Base-by-base conservation (phyloP, 2,888 invertebrate species). In the Calameuta filiformis region DNA sequence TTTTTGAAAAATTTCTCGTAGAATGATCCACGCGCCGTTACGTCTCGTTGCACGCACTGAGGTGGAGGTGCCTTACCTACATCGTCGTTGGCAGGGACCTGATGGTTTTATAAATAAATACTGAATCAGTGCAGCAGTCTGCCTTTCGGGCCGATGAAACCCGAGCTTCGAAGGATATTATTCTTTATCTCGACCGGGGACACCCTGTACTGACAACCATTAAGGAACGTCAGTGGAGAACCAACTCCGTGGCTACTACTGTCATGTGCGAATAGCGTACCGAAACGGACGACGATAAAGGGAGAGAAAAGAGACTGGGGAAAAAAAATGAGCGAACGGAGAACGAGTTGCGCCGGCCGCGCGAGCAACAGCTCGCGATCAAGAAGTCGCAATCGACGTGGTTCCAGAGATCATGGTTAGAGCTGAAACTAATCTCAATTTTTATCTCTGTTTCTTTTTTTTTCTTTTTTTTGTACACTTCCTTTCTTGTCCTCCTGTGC, bases 71-170 rank as follows among this genome's bases (percentile, higher is more conserved):
- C 34, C 71, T 71, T 34, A 82, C 77, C 79, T 80, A 80, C 79
- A 84, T 84, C 82, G 80, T 83, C 82, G 86, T 87, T 88, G 88
- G 89, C 89, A 87, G 83, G 84, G 87, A 84, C 87, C 85, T 87
- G 86, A 85, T 86, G 84, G 84, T 85, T 87, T 88, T 89, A 89
- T 90, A 90, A 90, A 90, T 89, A 90, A 90, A 86, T 88, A 86
- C 85, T 88, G 89, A 89, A 87, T 90, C 89, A 88, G 89, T 88
- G 87, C 86, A 87, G 85, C 83, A 85, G 85, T 56, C 23, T 56
- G 56, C 56, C 81, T 80, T 79, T 76, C 73, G 76, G 79, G 69
- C 80, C 76, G 77, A 81, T 86, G 88, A 89, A 89, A 89, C 82
- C 83, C 83, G 87, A 89, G 85, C 84, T 80, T 75, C 81, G 77